Base-by-base conservation (phyloP, 2,888 invertebrate species). In the Lasioglossum oenotherae region DNA sequence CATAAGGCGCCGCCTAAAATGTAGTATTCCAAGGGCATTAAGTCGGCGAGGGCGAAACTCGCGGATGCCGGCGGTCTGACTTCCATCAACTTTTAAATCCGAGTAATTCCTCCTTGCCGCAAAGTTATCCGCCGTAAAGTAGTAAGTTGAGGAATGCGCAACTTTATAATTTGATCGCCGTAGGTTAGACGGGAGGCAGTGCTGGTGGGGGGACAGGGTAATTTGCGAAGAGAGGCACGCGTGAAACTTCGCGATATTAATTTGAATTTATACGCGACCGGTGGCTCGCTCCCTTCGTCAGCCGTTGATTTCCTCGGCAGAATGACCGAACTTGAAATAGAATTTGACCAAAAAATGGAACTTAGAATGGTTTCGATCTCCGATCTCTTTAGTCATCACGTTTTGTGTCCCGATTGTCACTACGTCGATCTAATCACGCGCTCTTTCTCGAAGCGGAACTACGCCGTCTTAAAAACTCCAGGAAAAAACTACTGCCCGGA, bases 111-210 rank as follows among this genome's bases (percentile, higher is more conserved):
- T 90, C 87, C 90, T 89, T 88, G 89, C 88, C 90, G 87, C 89
- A 79, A 89, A 92, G 92, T 92, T 91, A 88, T 87, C 89, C 89
- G 89, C 85, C 87, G 88, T 87, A 88, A 91, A 93, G 93, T 92
- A 92, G 88, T 88, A 93, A 94, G 93, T 93, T 93, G 91, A 91
- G 92, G 92, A 93, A 93, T 92, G 92, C 93, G 92, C 92, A 94
- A 94, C 94, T 94, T 94, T 91, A 93, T 94, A 94, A 94, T 94
- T 94, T 92, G 92, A 94, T 94, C 92, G 92, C 89, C 86, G 53
- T 73, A 75, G 86, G 82, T 86, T 86, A 69, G 12, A n/a, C 23
- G 35, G 41, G n/a, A 8, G 90, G 86, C 89, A 86, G 89, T 87
- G 89, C 82, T 82, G 79, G 86, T 53, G 71, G 16, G 64, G 64